Percentiles rank a stretch among this genome's conserved stretches.
These are phyloP conservation scores for Dromiciops gliroides DNA, from an alignment of 2,113 vertebrate species.

Conservation along the genomic window DNA sequence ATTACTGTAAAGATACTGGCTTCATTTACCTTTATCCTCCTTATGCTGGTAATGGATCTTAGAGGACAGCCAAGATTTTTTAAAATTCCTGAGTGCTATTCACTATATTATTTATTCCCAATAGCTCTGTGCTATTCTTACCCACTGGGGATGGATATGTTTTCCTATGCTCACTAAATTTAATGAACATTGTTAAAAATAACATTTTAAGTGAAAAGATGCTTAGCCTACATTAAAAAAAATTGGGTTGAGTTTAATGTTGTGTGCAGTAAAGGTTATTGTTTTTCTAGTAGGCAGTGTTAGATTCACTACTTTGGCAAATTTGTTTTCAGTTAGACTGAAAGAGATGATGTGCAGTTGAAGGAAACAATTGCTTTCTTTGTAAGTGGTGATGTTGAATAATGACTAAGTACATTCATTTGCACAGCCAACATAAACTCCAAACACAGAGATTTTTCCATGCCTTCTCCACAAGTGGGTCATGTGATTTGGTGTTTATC, in stretches of 20 bases:
- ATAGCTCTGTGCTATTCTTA: conserved; percentile 3
- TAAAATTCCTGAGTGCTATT: conserved; percentile 23
- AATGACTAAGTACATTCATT: conserved; percentile 75
- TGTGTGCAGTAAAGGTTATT: conserved; percentile 32
- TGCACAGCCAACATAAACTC: conserved; percentile 72
- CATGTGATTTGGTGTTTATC: conserved; percentile 61
- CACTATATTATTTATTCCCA: neutral
- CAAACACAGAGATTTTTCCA: neutral
- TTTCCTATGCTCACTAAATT: conserved; percentile 48
- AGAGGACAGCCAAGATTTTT: neutral
- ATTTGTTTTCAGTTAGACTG: conserved; percentile 51
- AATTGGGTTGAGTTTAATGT: conserved; percentile 23
- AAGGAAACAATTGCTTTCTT: conserved; percentile 75
- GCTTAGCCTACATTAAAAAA: conserved; percentile 13
- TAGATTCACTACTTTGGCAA: conserved; percentile 58
- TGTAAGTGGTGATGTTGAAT: conserved; percentile 68
- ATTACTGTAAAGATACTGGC: neutral
- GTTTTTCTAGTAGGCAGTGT: neutral
- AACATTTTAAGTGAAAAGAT: conserved; percentile 40
- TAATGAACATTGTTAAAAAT: conserved; percentile 47
- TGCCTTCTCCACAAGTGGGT: conserved; percentile 56
- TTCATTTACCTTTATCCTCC: neutral
- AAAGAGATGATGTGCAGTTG: conserved; percentile 61
- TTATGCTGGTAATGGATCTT: conserved; percentile 6
- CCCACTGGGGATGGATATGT: neutral